Conservation (phyloP, 2,113 vertebrate genomes). For the Microcebus griseorufus region DNA sequence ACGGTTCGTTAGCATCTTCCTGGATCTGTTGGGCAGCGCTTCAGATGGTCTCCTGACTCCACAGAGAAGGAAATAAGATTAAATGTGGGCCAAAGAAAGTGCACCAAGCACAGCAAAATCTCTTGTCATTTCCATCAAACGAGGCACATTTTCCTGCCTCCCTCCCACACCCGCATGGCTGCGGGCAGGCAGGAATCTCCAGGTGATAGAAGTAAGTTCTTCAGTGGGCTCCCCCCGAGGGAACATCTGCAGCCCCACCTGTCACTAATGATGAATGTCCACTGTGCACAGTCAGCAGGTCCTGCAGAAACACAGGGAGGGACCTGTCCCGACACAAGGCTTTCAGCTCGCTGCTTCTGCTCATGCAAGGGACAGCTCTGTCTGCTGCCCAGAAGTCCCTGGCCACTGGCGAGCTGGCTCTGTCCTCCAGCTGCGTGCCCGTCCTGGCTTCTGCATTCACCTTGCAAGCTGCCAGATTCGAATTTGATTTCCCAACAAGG, state of each 20-base stretch:
- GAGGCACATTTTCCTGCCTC: neutral
- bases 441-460: neutral
- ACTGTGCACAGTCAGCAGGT: neutral
- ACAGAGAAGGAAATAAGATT: neutral
- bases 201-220: neutral
- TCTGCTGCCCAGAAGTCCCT: neutral
- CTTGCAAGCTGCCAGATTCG: accelerated
- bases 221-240: neutral
- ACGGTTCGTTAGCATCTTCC: neutral
- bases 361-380: neutral
- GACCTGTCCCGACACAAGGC: accelerated
- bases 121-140: neutral
- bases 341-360: accelerated
- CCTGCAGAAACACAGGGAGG: neutral
- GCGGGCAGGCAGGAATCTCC: too few species aligned
- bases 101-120: neutral
- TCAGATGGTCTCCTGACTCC: neutral
- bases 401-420: neutral
- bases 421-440: neutral
- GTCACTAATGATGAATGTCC: neutral
- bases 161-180: accelerated
- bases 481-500: neutral
- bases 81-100: neutral
- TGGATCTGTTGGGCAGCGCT: neutral
- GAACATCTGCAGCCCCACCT: neutral